Evolutionary conservation across 2,888 invertebrate genomes (phyloP), one percentile per base, ranked within the genome.

Genomic region (Amphiduros pacificus): DNA sequence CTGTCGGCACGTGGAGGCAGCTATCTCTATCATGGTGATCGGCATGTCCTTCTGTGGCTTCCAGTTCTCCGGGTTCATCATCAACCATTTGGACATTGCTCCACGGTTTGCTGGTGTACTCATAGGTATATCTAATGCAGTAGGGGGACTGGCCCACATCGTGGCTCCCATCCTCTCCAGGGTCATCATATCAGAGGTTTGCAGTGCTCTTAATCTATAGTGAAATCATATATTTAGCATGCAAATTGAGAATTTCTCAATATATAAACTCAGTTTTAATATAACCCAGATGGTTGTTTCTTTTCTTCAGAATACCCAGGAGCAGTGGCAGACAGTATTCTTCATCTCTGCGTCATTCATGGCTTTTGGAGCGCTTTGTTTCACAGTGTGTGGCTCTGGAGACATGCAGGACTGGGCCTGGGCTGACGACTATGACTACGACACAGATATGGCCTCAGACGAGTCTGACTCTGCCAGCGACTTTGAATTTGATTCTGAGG

Each of bases 301-400:
- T n/a, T n/a, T n/a, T n/a, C n/a, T n/a, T n/a, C n/a, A n/a, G n/a
- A n/a, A n/a, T n/a, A n/a, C n/a, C n/a, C 40, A 53, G 11, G 62
- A 66, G 36, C 59, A 72, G 49, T 74, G 74, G 73, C 68, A 67
- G 60, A 65, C 94, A 14, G 90, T 96, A 89, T 97, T 98, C 83
- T 90, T 90, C 77, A 89, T 94, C 66, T 93, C 94, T 1, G 85
- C 94, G 52, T 80, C 87, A 2, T 85, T 98, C 64, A 86, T 90
- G 40, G 88, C 96, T 87, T 94, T 72, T 40, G 76, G 77, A n/a
- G 70, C 69, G 6, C 2, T 76, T 0, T 61, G 68, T 31, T 78
- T 76, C 62, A 32, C 71, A 1, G 1, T 74, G 5, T 73, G 74
- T 36, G 74, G 73, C 1, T 52, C 64, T 5, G 72, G 71, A 2